Evolutionary conservation across 2,797 vertebrate species (phyloP), one percentile per base, ranked within the genome.

Genomic region (Myioborus miniatus): DNA sequence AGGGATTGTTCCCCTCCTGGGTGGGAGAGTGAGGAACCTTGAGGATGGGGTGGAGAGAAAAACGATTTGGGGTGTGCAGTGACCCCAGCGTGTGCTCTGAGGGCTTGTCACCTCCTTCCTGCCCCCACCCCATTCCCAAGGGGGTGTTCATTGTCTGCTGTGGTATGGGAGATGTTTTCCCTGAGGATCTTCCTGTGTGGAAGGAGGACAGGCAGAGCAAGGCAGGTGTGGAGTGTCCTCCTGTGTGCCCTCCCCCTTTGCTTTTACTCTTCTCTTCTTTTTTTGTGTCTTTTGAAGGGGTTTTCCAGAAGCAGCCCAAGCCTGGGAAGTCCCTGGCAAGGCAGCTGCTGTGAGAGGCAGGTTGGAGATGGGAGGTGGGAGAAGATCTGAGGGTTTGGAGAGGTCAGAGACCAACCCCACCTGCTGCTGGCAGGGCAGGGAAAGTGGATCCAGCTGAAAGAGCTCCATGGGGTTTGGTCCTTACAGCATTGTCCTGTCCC

Each of bases 261-360:
- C 12, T 82, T 74, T 3, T 43, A 8, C 74, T 88, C 52, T 60
- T 15, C 41, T 15, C 2, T 56, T 49, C 3, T 47, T 16, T 34
- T 59, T 71, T 50, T 50, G 12, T 52, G 43, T 11, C 53, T 58
- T 50, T 67, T 46, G 23, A 74, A 93, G 96, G 94, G 96, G 36
- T 23, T 97, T 97, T 97, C 95, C 96, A 91, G 78, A 12, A 80
- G 60, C 82, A 89, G 69, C 60, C 16, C 0, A 22, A 64, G 59
- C 65, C 58, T 92, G 96, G 96, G 90, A 97, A 97, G 96, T 96
- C 95, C 96, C 96, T 96, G 93, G 93, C 96, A 96, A 23, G 68
- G 92, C 39, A 53, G 34, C 71, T 92, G 49, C 39, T 47, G 37
- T 67, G 37, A 79, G 75, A 79, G 75, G 75, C 83, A 91, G 64